A percentile compares a stretch with the other conserved stretches of the same genome.
Evolutionary conservation across 2,888 invertebrate species (phyloP).

Genomic region (Paralinhomoeus sp.): DNA sequence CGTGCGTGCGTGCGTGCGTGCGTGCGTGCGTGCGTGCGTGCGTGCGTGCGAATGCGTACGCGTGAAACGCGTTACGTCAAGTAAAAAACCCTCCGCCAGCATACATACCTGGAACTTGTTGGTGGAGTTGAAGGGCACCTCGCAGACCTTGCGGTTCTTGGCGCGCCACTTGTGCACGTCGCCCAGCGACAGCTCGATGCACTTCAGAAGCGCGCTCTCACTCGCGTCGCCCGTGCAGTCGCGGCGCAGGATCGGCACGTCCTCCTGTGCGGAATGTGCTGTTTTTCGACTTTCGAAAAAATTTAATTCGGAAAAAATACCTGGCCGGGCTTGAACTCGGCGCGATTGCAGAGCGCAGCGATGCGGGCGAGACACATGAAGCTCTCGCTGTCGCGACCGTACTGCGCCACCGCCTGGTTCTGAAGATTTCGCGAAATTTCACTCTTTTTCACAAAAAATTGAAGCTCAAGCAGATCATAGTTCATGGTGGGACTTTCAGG

Average conservation of each 20-base stretch:
- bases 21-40: background rate
- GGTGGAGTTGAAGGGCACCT: constrained; percentile 42
- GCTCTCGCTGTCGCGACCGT: too few relatives aligned
- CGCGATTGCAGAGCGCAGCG: constrained; percentile 86
- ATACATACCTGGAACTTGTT: constrained; percentile 43
- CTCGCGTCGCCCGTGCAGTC: constrained; percentile 70
- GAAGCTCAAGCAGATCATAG: too few relatives aligned
- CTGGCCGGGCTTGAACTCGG: constrained; percentile 80
- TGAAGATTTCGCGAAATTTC: background rate
- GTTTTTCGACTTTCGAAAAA: too few relatives aligned
- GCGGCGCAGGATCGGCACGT: constrained; percentile 25
- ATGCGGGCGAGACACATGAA: constrained; percentile 53
- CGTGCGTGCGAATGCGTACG: background rate
- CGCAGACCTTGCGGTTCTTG: constrained; percentile 37
- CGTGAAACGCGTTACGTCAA: too few relatives aligned
- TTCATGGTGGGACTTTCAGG: too few relatives aligned
- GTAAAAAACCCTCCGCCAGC: too few relatives aligned
- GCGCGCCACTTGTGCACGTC: constrained; percentile 33
- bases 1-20: constrained; percentile 3
- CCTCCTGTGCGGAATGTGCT: constrained; percentile 6
- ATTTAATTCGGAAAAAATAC: too few relatives aligned
- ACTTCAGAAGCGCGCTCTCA: constrained; percentile 62
- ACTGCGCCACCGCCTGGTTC: background rate
- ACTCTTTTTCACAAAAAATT: too few relatives aligned
- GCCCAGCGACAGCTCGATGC: constrained; percentile 39